Evolutionary conservation across 2,113 vertebrate species (phyloP).

Genomic region (Thunnus thynnus): DNA sequence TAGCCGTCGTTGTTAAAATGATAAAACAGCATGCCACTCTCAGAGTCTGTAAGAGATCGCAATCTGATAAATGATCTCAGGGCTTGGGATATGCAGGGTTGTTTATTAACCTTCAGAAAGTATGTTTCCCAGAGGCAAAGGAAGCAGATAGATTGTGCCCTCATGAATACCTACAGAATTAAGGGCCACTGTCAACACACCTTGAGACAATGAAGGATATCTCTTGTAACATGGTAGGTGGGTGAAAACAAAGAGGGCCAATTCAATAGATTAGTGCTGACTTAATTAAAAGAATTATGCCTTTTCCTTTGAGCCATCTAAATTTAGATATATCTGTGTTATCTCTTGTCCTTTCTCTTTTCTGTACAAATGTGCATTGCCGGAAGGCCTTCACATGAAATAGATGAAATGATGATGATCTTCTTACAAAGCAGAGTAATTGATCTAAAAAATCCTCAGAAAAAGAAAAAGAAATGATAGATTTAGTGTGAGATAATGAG

Average conservation of each 20-base stretch:
- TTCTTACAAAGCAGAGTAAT: conserved; percentile 47
- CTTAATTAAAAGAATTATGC: conserved; percentile 81
- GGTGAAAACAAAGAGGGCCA: conserved; percentile 42
- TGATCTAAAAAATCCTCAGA: conserved; percentile 59
- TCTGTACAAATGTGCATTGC: conserved; percentile 55
- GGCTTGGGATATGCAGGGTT: conserved; percentile 78
- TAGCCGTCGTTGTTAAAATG: conserved; percentile 84
- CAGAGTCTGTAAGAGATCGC: conserved; percentile 80
- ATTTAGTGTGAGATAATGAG: conserved; percentile 51
- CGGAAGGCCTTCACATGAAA: conserved; percentile 63
- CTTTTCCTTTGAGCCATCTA: conserved; percentile 74
- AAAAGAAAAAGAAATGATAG: conserved; percentile 45
- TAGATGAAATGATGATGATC: conserved; percentile 61
- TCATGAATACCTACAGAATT: conserved; percentile 83
- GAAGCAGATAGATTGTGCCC: conserved; percentile 77
- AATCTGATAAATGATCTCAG: conserved; percentile 84
- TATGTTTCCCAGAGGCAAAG: conserved; percentile 82
- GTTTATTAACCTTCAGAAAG: conserved; percentile 86
- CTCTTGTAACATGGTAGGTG: conserved; percentile 46
- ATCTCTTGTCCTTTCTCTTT: conserved; percentile 52
- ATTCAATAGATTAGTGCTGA: conserved; percentile 49
- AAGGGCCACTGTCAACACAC: conserved; percentile 78
- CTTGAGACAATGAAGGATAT: conserved; percentile 73
- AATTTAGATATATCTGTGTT: conserved; percentile 72
- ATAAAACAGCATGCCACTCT: conserved; percentile 84